A percentile compares a stretch with the other conserved stretches of the same genome.
These are phyloP conservation scores for Caenorhabditis zanzibari DNA, from an alignment of 2,888 invertebrate genomes.

Conservation along the genomic window DNA sequence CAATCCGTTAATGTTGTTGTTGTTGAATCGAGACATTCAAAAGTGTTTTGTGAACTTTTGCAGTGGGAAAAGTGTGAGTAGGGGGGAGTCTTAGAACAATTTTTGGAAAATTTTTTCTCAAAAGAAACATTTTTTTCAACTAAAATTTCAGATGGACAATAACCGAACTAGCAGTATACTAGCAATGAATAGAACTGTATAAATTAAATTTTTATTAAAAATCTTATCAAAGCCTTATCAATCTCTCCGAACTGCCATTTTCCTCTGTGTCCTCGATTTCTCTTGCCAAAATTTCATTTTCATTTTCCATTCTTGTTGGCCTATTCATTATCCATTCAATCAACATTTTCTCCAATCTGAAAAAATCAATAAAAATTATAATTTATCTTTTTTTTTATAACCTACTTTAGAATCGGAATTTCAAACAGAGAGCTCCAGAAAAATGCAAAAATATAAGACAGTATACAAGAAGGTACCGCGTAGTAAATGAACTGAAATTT, in stretches of 20 bases:
- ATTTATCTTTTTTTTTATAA: background rate
- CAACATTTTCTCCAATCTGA: conserved; percentile 54
- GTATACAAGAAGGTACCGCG: conserved; percentile 30
- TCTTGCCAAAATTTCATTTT: background rate
- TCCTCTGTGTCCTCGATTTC: background rate
- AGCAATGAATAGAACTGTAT: conserved; percentile 30
- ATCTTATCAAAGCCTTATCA: conserved; percentile 1
- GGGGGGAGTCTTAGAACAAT: background rate
- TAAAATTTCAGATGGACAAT: conserved; percentile 30
- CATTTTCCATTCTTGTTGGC: background rate
- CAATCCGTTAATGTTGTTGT: conserved; percentile 42
- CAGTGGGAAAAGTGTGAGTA: conserved; percentile 26
- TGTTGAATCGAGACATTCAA: conserved; percentile 48
- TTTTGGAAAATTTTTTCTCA: background rate
- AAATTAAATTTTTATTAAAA: background rate
- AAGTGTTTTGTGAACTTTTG: conserved; percentile 32
- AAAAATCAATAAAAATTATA: background rate
- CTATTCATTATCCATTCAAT: conserved; percentile 20
- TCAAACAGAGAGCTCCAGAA: conserved; percentile 70
- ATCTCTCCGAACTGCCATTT: background rate
- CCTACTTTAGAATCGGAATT: conserved; percentile 61
- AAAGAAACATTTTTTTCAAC: background rate
- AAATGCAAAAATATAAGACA: conserved; percentile 62
- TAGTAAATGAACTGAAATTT: conserved; percentile 40
- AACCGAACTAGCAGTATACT: conserved; percentile 43